Base-by-base conservation (phyloP, 1,140 invertebrate genomes). In the Asbolus verrucosus region DNA sequence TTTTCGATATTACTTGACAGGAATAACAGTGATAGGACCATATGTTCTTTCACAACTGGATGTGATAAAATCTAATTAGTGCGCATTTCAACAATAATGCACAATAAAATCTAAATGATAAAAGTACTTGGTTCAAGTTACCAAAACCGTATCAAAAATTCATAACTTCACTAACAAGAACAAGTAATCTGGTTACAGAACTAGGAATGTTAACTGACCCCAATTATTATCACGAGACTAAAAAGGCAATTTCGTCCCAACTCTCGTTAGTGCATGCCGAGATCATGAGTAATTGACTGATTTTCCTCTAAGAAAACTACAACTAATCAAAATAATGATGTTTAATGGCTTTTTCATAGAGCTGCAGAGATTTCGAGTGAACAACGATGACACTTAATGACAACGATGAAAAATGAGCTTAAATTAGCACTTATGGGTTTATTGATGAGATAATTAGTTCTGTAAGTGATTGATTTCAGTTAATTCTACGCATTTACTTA, bases 11-110 rank as follows among this genome's bases (percentile, higher is more conserved):
- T 30, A 46, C 21, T 54, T 54, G 24, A 27, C 24, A 27, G 24
- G 24, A 27, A 27, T 27, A 0, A 8, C 19, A 4, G n/a, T 31
- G 46, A 54, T 54, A 54, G 4, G 46, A 54, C 46, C 46, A 54
- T 54, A 24, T 54, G 46, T 54, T 11, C 5, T n/a, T 6, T 21
- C 46, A 54, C 33, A 36, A 36, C 33, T 30, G 27, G 33, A 24
- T 14, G 21, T 24, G 46, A 54, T 54, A 54, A 54, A 54, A 54
- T 54, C 46, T 54, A 54, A 54, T 54, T 54, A 54, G 46, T n/a
- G 46, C 14, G n/a, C n/a, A 36, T 36, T 36, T 36, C 33, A 6
- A 30, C 27, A 30, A 36, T 36, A 11, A 36, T 36, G 33, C 33
- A 36, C n/a, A 36, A 36, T 36, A 36, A 27, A 27, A 27, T 27